Percentiles rank a stretch among this genome's conserved stretches.
Evolutionary conservation across 2,888 invertebrate genomes (phyloP).

Genomic region (Alcis repandata): DNA sequence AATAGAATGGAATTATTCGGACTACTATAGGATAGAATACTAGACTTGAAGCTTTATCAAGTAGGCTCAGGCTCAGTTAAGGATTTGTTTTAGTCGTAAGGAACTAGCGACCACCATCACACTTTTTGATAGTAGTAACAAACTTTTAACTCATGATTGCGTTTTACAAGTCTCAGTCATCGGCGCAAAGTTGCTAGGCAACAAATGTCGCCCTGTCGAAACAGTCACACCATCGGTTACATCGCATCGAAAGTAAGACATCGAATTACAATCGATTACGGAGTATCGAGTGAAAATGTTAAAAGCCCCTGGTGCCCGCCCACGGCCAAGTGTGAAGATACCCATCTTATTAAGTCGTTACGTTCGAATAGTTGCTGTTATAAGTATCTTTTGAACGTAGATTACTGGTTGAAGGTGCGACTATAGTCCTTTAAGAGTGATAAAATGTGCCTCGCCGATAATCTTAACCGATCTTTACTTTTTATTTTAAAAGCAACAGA

Average conservation of each 20-base stretch:
- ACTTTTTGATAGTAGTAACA: too few relatives aligned
- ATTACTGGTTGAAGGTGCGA: constrained; percentile 7
- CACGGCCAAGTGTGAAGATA: constrained; percentile 55
- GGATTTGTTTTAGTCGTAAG: too few relatives aligned
- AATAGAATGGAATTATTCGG: too few relatives aligned
- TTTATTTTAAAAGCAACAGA: too few relatives aligned
- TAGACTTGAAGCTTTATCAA: too few relatives aligned
- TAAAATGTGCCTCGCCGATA: too few relatives aligned
- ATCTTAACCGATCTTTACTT: too few relatives aligned
- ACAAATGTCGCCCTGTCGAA: constrained; percentile 21
- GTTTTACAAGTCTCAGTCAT: not conserved
- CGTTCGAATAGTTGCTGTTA: constrained; percentile 38
- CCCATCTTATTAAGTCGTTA: constrained; percentile 69
- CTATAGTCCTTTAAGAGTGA: not conserved
- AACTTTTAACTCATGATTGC: too few relatives aligned
- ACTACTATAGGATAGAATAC: too few relatives aligned
- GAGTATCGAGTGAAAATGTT: constrained; percentile 60
- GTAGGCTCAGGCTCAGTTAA: too few relatives aligned
- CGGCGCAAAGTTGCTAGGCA: constrained; percentile 6
- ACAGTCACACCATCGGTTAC: constrained; percentile 42
- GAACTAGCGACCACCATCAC: too few relatives aligned
- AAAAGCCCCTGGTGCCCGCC: constrained; percentile 62
- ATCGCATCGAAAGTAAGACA: constrained; percentile 64
- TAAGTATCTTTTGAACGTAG: constrained; percentile 9
- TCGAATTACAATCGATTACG: constrained; percentile 68